Base-by-base conservation (phyloP, 2,888 invertebrate genomes). In the Cyaniris semiargus region DNA sequence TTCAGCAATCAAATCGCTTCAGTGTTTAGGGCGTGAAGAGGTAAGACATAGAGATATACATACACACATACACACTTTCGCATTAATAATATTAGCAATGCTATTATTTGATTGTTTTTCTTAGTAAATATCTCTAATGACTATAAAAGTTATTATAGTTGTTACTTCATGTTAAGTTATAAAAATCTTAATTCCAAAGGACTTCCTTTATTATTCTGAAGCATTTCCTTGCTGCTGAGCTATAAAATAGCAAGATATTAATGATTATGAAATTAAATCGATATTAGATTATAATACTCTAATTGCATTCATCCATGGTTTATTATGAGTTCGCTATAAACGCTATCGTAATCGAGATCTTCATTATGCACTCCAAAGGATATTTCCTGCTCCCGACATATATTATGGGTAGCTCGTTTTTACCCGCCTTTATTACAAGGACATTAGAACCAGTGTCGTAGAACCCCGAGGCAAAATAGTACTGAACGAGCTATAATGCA, bases 291-390 rank as follows among this genome's bases (percentile, higher is more conserved):
- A 27, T 31, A 27, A 66, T 31, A 23, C 8, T 23, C 27, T 31
- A 31, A 66, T 66, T 27, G 66, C 27, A 66, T 6, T 66, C 66
- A 10, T 66, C 27, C 66, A 31, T 66, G 27, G 27, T 1, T 66
- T 66, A 66, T 66, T 15, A 66, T 66, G 66, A 27, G 15, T 31
- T 6, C 15, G 66, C 66, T 66, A 66, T 66, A 66, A 66, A 66
- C 66, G 66, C 5, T 66, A 66, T 66, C 66, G 21, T 31, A 66
- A 66, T 31, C 27, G 27, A 27, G 66, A 66, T 66, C 66, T 66
- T 27, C 66, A 27, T 66, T 66, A 66, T 66, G 66, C 31, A 66
- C 66, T 66, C 66, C 27, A 31, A 66, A 66, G 66, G 66, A 66
- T 66, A 66, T 66, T 66, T 66, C 66, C 66, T 66, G 66, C 23